Evolutionary conservation across 2,113 vertebrate genomes (phyloP).

Genomic region (Lagopus leucura): DNA sequence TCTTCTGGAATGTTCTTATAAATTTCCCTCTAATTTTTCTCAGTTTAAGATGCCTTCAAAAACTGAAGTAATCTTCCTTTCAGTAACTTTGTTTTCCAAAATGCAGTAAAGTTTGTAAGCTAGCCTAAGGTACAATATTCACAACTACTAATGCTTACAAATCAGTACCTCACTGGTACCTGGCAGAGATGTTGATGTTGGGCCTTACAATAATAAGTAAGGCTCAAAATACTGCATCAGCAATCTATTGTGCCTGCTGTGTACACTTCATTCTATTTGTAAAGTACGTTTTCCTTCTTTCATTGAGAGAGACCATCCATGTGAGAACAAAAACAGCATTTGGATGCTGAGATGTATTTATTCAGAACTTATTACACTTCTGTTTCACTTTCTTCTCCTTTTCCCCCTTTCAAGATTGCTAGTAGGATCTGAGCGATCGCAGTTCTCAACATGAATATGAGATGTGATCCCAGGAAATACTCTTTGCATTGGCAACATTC

Average conservation of each 20-base stretch:
- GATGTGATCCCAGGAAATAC: slow-evolving; percentile 82
- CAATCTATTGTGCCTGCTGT: background rate
- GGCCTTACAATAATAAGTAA: background rate
- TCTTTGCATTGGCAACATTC: slow-evolving; percentile 79
- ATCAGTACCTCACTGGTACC: rapidly evolving
- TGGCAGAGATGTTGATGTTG: background rate
- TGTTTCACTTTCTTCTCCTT: background rate
- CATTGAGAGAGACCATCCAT: background rate
- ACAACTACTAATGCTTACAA: background rate
- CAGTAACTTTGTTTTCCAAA: background rate
- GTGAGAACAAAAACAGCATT: background rate
- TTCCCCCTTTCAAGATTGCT: slow-evolving; percentile 64
- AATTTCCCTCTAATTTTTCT: background rate
- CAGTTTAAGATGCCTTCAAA: background rate
- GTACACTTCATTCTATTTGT: background rate
- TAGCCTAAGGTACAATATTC: background rate
- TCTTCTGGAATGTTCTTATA: background rate
- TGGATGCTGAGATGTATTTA: slow-evolving; percentile 62
- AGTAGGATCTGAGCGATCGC: slow-evolving; percentile 77
- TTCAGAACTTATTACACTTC: background rate
- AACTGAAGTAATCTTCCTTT: background rate
- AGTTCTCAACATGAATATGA: slow-evolving; percentile 83
- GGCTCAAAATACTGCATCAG: too few relatives aligned
- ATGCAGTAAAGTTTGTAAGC: rapidly evolving
- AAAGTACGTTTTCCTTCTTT: background rate